phyloP scores from a whole-genome alignment of 2,797 vertebrate genomes.

The Thamnophis elegans region DNA sequence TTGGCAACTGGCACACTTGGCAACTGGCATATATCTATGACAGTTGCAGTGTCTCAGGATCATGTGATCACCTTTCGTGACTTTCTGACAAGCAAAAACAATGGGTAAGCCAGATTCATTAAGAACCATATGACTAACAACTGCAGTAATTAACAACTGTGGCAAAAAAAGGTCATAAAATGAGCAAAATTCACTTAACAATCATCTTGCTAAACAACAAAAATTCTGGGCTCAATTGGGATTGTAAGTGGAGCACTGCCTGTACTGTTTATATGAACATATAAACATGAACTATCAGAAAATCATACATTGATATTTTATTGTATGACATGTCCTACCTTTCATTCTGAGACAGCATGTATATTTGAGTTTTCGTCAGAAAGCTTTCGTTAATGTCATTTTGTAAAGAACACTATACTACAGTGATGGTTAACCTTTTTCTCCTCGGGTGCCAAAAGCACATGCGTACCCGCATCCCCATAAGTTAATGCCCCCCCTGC shows the following conservation, averaged over 20 bases:
- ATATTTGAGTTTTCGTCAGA: neutral
- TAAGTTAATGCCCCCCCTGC: too few relatives aligned
- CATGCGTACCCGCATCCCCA: too few relatives aligned
- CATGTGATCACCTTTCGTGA: neutral
- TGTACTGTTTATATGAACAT: neutral
- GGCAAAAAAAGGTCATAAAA: neutral
- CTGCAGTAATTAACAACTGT: neutral
- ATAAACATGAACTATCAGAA: neutral
- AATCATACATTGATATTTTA: neutral
- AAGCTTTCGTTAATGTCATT: neutral
- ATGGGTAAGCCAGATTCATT: neutral
- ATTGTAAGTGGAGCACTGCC: neutral
- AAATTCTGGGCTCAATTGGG: neutral
- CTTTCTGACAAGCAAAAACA: neutral
- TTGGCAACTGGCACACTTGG: neutral
- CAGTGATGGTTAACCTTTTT: too few relatives aligned
- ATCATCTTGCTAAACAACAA: neutral
- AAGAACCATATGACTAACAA: neutral
- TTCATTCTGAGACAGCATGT: neutral
- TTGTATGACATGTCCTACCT: neutral
- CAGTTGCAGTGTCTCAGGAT: neutral
- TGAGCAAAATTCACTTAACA: neutral
- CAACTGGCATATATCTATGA: neutral
- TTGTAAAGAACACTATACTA: neutral
- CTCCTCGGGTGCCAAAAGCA: too few relatives aligned